These are phyloP conservation scores for Drosophila pruinosa DNA, from an alignment of 1,140 invertebrate species.

Conservation along the genomic window DNA sequence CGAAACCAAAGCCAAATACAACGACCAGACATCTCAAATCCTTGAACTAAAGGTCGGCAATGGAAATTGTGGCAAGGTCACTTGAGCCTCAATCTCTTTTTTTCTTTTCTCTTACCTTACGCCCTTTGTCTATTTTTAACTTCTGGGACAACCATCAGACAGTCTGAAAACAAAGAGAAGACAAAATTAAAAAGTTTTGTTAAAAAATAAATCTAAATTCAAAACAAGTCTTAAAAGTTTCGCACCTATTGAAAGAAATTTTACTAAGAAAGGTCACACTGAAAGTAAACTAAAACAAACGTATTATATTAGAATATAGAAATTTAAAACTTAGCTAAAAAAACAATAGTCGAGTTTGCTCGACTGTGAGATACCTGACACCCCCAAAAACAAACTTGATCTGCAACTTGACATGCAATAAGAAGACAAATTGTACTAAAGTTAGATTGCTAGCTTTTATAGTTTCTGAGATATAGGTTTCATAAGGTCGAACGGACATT, in stretches of 20 bases:
- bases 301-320: background rate
- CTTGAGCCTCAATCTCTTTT: background rate
- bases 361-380: background rate
- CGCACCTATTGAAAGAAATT: background rate
- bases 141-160: constrained; percentile 11
- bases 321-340: no score
- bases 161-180: background rate
- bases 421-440: no score
- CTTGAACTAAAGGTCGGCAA: constrained; percentile 30
- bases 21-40: constrained; percentile 17
- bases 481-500: no score
- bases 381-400: no score
- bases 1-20: background rate
- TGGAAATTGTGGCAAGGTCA: constrained; percentile 19
- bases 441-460: no score
- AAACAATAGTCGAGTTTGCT: no score
- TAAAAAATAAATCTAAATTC: constrained; percentile 28
- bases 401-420: no score
- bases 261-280: background rate
- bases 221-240: constrained; percentile 8
- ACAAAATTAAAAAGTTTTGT: background rate
- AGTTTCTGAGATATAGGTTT: no score
- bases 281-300: background rate
- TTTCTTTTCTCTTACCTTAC: background rate
- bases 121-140: background rate